A percentile compares a stretch with the other conserved stretches of the same genome.
phyloP scores from a whole-genome alignment of 2,797 vertebrate species.

The Cuniculus paca region DNA sequence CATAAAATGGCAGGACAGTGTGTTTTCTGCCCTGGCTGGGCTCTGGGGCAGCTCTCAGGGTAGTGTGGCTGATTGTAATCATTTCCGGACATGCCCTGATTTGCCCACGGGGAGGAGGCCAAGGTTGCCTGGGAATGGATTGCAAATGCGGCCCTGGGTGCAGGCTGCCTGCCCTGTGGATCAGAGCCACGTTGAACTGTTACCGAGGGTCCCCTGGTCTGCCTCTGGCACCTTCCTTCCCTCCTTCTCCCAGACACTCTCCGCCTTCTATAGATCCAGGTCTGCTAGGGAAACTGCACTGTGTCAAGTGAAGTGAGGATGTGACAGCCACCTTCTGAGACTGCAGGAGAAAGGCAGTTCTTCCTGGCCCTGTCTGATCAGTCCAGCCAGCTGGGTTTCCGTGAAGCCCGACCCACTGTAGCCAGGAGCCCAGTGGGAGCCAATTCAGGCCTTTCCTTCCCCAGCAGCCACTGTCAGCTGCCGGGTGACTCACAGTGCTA shows the following conservation, averaged over 20 bases:
- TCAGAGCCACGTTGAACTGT: neutral
- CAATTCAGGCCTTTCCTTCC: neutral
- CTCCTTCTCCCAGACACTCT: neutral
- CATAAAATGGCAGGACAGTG: conserved; percentile 79
- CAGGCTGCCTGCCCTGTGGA: conserved; percentile 77
- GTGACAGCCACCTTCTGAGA: neutral
- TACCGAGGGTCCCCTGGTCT: neutral
- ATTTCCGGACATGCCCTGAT: conserved; percentile 85
- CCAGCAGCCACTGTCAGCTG: neutral
- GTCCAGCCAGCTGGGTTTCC: neutral
- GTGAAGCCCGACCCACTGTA: neutral
- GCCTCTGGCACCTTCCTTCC: neutral
- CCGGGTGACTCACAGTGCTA: neutral
- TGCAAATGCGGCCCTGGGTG: conserved; percentile 25
- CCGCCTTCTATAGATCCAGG: neutral
- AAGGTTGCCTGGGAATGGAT: conserved; percentile 78
- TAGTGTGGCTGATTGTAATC: conserved; percentile 80
- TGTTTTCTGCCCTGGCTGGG: conserved; percentile 69
- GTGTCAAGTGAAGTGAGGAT: rapidly evolving
- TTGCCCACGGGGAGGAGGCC: conserved; percentile 77
- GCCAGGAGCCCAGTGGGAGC: neutral
- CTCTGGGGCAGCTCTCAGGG: conserved; percentile 74
- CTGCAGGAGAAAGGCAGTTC: neutral
- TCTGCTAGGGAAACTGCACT: neutral
- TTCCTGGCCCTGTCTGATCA: neutral